Evolutionary conservation across 1,140 invertebrate genomes (phyloP).

Genomic region (Formica selysi): DNA sequence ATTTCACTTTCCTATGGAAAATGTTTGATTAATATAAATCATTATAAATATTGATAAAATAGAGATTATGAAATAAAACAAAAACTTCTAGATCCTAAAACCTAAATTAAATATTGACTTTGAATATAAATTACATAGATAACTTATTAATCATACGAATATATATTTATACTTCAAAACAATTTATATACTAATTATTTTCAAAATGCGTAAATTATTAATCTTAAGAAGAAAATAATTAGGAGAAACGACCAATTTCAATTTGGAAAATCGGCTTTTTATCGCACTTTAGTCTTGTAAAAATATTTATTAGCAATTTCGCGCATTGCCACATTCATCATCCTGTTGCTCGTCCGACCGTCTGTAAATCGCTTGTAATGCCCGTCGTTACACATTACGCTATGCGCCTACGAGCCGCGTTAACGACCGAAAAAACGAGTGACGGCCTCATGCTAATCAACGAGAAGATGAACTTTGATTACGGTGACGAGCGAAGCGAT

Average conservation of each 20-base stretch:
- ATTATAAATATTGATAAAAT: background rate
- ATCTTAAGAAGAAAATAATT: constrained; percentile 16
- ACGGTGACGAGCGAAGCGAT: constrained; percentile 22
- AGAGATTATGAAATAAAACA: background rate
- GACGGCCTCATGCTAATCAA: constrained; percentile 43
- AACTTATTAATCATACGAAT: background rate
- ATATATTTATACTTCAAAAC: background rate
- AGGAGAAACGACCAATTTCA: background rate
- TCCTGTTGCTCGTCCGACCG: constrained; percentile 36
- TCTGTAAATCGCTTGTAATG: constrained; percentile 48
- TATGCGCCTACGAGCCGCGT: constrained; percentile 50
- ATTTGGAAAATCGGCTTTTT: constrained; percentile 29
- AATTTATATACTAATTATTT: background rate
- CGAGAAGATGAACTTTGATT: constrained; percentile 56
- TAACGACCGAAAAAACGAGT: constrained; percentile 57
- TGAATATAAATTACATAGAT: background rate
- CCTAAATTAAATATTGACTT: background rate
- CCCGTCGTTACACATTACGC: constrained; percentile 39
- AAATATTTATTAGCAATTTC: constrained; percentile 50
- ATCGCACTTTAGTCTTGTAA: background rate
- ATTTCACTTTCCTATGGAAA: background rate
- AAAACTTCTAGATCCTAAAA: background rate
- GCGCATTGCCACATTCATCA: constrained; percentile 27
- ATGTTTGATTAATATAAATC: background rate
- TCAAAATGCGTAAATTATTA: background rate